Conservation (phyloP, 2,888 invertebrate species). For the Quadriops clusia region DNA sequence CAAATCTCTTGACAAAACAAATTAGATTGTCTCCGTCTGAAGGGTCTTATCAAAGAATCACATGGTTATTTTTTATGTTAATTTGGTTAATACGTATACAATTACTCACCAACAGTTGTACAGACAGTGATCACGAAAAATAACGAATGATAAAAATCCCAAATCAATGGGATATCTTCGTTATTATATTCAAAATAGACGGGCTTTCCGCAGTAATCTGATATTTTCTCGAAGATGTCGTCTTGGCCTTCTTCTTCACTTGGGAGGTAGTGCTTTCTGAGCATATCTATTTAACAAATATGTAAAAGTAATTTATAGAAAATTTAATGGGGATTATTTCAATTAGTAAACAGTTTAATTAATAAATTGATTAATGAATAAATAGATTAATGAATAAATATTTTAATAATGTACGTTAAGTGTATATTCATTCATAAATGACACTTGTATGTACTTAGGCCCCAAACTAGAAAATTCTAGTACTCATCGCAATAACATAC, state of each 20-base stretch:
- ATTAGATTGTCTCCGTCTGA: too few relatives aligned
- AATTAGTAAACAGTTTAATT: background rate
- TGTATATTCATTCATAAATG: too few relatives aligned
- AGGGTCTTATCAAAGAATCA: too few relatives aligned
- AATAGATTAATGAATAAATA: too few relatives aligned
- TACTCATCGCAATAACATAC: too few relatives aligned
- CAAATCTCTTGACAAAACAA: too few relatives aligned
- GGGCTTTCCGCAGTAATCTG: slow-evolving; percentile 63
- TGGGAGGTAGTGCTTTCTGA: slow-evolving; percentile 46
- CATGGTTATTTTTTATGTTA: too few relatives aligned
- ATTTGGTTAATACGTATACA: too few relatives aligned
- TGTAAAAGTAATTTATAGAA: slow-evolving; percentile 11
- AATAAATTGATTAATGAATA: too few relatives aligned
- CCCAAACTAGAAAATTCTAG: too few relatives aligned
- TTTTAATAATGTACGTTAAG: too few relatives aligned
- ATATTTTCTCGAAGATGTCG: slow-evolving; percentile 49
- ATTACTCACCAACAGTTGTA: slow-evolving; percentile 70
- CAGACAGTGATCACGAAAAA: slow-evolving; percentile 87
- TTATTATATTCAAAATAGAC: slow-evolving; percentile 51
- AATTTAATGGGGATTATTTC: background rate
- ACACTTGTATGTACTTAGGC: too few relatives aligned
- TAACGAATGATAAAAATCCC: slow-evolving; percentile 86
- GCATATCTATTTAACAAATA: slow-evolving; percentile 38
- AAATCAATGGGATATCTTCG: slow-evolving; percentile 51
- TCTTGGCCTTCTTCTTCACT: slow-evolving; percentile 43